phyloP scores from a whole-genome alignment of 2,888 invertebrate species.

The Eilema griseolum region DNA sequence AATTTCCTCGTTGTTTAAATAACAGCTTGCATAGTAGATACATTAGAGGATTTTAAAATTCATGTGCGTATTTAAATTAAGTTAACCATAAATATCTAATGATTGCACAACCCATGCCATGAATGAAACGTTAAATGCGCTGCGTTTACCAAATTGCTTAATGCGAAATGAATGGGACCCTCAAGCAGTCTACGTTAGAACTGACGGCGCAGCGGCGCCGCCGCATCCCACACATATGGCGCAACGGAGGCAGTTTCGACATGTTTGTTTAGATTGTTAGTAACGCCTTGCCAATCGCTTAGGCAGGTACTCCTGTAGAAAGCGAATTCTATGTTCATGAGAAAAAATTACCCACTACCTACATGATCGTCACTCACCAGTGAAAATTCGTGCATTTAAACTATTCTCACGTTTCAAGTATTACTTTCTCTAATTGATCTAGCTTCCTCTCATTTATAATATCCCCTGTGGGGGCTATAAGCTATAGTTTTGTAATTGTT shows the following conservation, averaged over 20 bases:
- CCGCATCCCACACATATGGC: slow-evolving; percentile 85
- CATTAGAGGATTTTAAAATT: background rate
- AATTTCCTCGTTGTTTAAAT: slow-evolving; percentile 52
- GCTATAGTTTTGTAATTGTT: too few relatives aligned
- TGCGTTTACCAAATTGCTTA: slow-evolving; percentile 84
- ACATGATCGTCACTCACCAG: slow-evolving; percentile 26
- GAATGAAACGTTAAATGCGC: slow-evolving; percentile 82
- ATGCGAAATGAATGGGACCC: slow-evolving; percentile 84
- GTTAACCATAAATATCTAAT: slow-evolving; percentile 57
- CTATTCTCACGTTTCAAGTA: background rate
- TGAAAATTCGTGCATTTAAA: slow-evolving; percentile 2
- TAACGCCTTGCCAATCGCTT: slow-evolving; percentile 73
- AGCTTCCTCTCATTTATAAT: too few relatives aligned
- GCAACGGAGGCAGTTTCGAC: slow-evolving; percentile 84
- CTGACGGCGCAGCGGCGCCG: slow-evolving; percentile 74
- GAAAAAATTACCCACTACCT: slow-evolving; percentile 56
- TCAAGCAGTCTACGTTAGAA: slow-evolving; percentile 73
- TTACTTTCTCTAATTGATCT: too few relatives aligned
- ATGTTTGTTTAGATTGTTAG: slow-evolving; percentile 81
- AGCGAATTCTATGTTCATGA: slow-evolving; percentile 67
- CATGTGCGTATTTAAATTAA: slow-evolving; percentile 42
- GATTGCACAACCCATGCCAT: slow-evolving; percentile 78
- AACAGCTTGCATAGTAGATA: slow-evolving; percentile 4
- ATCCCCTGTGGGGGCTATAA: too few relatives aligned
- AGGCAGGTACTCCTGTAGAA: slow-evolving; percentile 59